These are phyloP conservation scores for Dynastes grantii DNA, from an alignment of 2,888 invertebrate genomes.

Conservation along the genomic window DNA sequence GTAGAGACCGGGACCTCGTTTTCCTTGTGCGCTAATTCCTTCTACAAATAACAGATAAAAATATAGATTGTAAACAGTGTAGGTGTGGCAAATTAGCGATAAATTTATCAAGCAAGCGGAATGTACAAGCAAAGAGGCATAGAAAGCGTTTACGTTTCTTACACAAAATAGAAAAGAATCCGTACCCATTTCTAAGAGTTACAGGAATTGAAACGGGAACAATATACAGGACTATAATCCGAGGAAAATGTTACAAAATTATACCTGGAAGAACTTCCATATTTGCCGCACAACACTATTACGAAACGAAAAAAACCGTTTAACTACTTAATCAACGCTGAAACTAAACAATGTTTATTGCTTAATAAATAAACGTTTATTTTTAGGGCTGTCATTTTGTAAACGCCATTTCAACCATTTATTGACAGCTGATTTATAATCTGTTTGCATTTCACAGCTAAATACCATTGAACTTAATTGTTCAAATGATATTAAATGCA, in stretches of 20 bases:
- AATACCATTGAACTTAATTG: constrained; percentile 4
- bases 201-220: constrained; percentile 53
- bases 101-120: constrained; percentile 21
- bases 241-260: constrained; percentile 58
- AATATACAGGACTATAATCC: constrained; percentile 50
- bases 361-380: constrained; percentile 47
- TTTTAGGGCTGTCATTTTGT: constrained; percentile 50
- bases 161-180: constrained; percentile 54
- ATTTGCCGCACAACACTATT: constrained; percentile 53
- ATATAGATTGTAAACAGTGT: not conserved
- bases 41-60: constrained; percentile 46
- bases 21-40: constrained; percentile 65
- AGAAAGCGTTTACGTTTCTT: constrained; percentile 22
- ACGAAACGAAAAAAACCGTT: constrained; percentile 54
- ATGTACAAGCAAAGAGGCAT: constrained; percentile 31
- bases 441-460: not conserved
- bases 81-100: constrained; percentile 20
- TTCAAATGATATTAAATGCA: not conserved
- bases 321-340: constrained; percentile 51
- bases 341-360: constrained; percentile 38
- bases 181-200: constrained; percentile 63
- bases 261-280: constrained; percentile 68
- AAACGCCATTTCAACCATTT: constrained; percentile 55
- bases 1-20: constrained; percentile 80
- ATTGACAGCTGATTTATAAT: constrained; percentile 41